phyloP scores from a whole-genome alignment of 2,797 vertebrate species.

The Enteromius unitaeniatus region DNA sequence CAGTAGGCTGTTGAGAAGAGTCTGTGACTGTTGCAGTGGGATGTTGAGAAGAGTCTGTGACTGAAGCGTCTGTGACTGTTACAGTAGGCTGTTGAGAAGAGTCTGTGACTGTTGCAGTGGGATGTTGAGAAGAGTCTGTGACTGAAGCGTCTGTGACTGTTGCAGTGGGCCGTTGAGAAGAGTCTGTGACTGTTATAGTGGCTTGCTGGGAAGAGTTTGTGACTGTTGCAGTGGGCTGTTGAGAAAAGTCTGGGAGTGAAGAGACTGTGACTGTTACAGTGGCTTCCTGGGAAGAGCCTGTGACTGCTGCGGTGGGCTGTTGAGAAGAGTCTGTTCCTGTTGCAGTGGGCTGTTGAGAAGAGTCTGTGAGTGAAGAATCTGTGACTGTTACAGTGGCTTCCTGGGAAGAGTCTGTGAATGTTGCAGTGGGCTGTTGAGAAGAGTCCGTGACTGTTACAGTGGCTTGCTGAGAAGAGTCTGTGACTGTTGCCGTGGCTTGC shows the following conservation, averaged over 20 bases:
- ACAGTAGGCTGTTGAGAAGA: too few relatives aligned
- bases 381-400: not conserved
- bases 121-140: too few relatives aligned
- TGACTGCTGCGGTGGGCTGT: not conserved
- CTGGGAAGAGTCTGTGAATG: not conserved
- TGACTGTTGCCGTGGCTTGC: not conserved
- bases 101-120: too few relatives aligned
- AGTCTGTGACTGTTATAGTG: slow-evolving; percentile 25
- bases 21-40: too few relatives aligned
- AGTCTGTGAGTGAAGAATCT: not conserved
- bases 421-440: too few relatives aligned
- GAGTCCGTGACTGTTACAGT: not conserved
- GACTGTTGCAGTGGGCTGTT: not conserved
- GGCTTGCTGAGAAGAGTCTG: not conserved
- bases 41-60: too few relatives aligned
- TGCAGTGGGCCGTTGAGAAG: not conserved
- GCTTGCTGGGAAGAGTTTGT: not conserved
- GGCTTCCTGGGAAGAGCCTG: not conserved
- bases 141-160: too few relatives aligned
- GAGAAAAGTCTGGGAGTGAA: not conserved
- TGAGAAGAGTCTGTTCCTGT: slow-evolving; percentile 11
- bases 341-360: not conserved
- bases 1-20: too few relatives aligned
- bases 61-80: too few relatives aligned
- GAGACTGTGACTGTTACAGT: not conserved